Evolutionary conservation across 1,140 invertebrate species (phyloP).

Genomic region (Diprion similis): DNA sequence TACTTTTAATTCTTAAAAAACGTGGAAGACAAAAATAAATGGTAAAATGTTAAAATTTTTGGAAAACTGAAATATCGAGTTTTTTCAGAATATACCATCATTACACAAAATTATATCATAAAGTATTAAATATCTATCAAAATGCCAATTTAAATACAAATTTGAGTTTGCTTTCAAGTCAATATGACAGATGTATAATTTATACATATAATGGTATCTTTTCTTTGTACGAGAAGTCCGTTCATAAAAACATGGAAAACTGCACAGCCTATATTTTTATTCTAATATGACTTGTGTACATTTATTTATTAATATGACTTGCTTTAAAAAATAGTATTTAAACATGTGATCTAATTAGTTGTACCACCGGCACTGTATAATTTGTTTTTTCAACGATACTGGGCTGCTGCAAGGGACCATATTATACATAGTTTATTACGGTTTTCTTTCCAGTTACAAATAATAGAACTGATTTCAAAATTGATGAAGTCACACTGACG

Average conservation of each 20-base stretch:
- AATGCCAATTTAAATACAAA: too few species aligned
- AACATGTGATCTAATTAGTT: constrained; percentile 53
- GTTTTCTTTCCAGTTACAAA: neutral
- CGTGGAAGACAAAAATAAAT: too few species aligned
- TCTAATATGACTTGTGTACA: constrained; percentile 48
- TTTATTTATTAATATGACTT: constrained; percentile 44
- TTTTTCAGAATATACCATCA: too few species aligned
- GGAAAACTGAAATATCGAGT: too few species aligned
- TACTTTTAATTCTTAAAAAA: too few species aligned
- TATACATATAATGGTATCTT: too few species aligned
- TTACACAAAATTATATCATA: too few species aligned
- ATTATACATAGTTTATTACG: neutral
- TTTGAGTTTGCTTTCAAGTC: too few species aligned
- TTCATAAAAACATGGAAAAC: constrained; percentile 42
- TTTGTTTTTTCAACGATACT: neutral
- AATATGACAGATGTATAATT: too few species aligned
- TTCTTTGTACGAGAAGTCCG: neutral
- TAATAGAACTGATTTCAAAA: neutral
- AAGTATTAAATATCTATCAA: too few species aligned
- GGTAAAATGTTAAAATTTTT: too few species aligned
- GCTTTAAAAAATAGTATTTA: constrained; percentile 50
- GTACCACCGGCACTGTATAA: constrained; percentile 17
- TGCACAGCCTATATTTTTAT: constrained; percentile 52
- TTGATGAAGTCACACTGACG: neutral
- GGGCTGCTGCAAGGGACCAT: neutral